Evolutionary conservation across 2,797 vertebrate genomes (phyloP), one percentile per base, ranked within the genome.

Genomic region (Scleropages formosus): DNA sequence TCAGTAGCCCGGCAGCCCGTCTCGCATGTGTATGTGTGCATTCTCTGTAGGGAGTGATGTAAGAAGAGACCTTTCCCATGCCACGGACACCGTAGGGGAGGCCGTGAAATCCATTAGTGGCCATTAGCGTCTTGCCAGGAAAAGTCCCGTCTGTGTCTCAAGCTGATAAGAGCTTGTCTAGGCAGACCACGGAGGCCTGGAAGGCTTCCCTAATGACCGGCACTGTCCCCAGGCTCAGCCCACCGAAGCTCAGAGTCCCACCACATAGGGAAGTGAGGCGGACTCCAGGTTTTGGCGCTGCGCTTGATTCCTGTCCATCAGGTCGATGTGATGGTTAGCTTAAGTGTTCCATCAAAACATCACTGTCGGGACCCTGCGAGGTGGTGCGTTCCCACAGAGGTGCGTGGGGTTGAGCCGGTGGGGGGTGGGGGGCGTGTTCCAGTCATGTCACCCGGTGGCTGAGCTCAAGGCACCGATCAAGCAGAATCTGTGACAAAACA

Each of bases 91-190:
- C 51, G 75, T 51, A 31, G 12, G 31, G 51, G 62, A 46, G 22
- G 15, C n/a, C 53, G 22, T 53, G 56, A 68, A 77, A 81, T 74
- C 81, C 80, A 84, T 85, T 84, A 85, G 79, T 68, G 69, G 73
- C 77, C 79, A 78, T 84, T 82, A 84, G 80, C 59, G 77, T 75
- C 44, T 72, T 22, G 27, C 76, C 77, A 67, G 78, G 79, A 81
- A 77, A 74, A 70, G 68, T 73, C 65, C 77, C 9, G 73, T 75
- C 78, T 80, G 80, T 75, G 80, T 79, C 74, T 76, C 27, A 27
- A 51, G 47, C 82, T 61, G 76, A 82, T 83, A 84, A 84, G 72
- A 75, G 78, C 58, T 73, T 78, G 49, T 76, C 78, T 53, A 62
- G 75, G 74, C 73, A 47, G 61, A 72, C 59, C 26, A 49, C 24